These are phyloP conservation scores for Trigoniulus corallinus DNA, from an alignment of 1,140 invertebrate species.

Conservation along the genomic window DNA sequence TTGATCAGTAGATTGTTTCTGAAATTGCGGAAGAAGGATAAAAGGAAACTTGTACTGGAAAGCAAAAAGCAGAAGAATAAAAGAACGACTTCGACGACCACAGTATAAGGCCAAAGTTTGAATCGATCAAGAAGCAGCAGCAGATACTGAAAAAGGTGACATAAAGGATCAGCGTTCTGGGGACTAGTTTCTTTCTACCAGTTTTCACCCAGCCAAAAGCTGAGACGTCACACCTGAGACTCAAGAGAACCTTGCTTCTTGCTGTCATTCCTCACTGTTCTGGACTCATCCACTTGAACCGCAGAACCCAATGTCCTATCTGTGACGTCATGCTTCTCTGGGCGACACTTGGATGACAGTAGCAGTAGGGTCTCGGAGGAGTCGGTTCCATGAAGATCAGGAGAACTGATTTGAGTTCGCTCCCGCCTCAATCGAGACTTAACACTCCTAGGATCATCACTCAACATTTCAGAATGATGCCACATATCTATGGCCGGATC, in stretches of 20 bases:
- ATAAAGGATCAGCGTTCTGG: too few relatives aligned
- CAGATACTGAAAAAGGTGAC: too few relatives aligned
- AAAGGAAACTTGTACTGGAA: too few relatives aligned
- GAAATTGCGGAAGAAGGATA: too few relatives aligned
- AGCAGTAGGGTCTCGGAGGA: too few relatives aligned
- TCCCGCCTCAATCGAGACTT: conserved; percentile 25
- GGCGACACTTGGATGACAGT: neutral
- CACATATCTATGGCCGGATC: neutral
- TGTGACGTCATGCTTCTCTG: neutral
- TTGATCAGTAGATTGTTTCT: too few relatives aligned
- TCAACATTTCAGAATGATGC: neutral
- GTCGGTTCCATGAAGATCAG: conserved; percentile 32
- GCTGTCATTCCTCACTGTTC: neutral
- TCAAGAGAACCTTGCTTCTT: neutral
- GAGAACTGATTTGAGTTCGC: conserved; percentile 39
- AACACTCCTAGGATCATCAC: conserved; percentile 20
- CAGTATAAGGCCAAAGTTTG: too few relatives aligned
- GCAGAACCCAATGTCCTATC: neutral
- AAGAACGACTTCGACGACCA: too few relatives aligned
- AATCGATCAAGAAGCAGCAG: too few relatives aligned
- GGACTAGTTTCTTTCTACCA: too few relatives aligned
- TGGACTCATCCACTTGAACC: neutral
- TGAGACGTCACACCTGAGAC: neutral
- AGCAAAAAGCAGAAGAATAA: too few relatives aligned
- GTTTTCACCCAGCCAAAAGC: too few relatives aligned